A percentile compares a stretch with the other conserved stretches of the same genome.
phyloP scores from a whole-genome alignment of 2,113 vertebrate species.

The Heteronetta atricapilla region DNA sequence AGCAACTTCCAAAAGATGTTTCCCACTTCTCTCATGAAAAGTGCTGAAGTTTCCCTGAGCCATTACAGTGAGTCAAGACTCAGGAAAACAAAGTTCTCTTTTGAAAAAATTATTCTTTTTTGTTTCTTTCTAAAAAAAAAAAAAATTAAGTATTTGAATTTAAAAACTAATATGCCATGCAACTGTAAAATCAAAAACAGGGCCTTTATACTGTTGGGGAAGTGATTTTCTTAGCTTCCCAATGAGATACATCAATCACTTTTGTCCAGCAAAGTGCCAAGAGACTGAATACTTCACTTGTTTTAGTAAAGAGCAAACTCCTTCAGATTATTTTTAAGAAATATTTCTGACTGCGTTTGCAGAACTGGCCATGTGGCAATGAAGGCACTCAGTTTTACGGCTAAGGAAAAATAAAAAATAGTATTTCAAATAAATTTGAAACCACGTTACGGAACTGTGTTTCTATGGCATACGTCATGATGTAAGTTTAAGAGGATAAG shows the following conservation, averaged over 20 bases:
- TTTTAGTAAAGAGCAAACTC: neutral
- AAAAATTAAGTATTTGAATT: neutral
- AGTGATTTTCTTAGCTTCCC: neutral
- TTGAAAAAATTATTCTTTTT: neutral
- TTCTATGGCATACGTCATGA: neutral
- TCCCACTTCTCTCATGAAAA: neutral
- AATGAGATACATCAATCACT: neutral
- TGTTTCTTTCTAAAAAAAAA: too few relatives aligned
- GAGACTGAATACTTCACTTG: neutral
- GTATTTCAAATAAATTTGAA: neutral
- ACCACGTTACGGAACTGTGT: neutral
- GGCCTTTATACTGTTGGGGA: neutral
- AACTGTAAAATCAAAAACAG: neutral
- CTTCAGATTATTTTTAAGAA: conserved; percentile 10
- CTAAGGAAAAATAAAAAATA: neutral
- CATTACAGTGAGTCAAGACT: neutral
- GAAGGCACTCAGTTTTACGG: neutral
- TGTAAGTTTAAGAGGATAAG: neutral
- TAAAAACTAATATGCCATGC: neutral
- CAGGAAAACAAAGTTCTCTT: neutral
- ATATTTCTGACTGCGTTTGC: neutral
- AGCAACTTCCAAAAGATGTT: neutral
- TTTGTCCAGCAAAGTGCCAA: neutral
- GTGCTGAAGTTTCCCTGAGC: neutral
- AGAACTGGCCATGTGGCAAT: neutral